phyloP scores from a whole-genome alignment of 2,113 vertebrate genomes.

The Otus sunia region DNA sequence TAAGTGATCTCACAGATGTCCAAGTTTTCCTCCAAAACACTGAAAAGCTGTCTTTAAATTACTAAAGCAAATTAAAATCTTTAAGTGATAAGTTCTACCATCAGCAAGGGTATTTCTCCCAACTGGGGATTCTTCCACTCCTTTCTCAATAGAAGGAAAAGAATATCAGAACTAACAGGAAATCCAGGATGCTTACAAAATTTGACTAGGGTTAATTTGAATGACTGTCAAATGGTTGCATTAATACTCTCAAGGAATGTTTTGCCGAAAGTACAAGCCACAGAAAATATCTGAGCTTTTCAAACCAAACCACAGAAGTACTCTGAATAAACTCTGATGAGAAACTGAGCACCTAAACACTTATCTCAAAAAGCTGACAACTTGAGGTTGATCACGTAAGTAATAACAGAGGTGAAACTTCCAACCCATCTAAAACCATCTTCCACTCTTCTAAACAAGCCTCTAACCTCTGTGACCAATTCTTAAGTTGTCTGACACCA shows the following conservation, averaged over 20 bases:
- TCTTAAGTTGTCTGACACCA: not conserved
- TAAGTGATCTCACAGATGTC: not conserved
- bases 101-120: not conserved
- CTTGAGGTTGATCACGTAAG: not conserved
- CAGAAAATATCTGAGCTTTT: not conserved
- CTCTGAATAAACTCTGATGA: not conserved
- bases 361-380: not conserved
- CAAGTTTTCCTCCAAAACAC: not conserved
- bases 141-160: not conserved
- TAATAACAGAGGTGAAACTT: not conserved
- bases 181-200: not conserved
- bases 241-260: not conserved
- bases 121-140: not conserved
- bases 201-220: not conserved
- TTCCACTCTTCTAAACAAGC: not conserved
- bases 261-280: not conserved
- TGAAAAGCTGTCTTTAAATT: not conserved
- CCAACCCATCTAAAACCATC: not conserved
- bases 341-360: not conserved
- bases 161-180: not conserved
- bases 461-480: not conserved
- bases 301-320: not conserved
- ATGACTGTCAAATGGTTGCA: not conserved
- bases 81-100: not conserved
- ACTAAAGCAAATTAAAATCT: not conserved